Conservation (phyloP, 1,140 invertebrate species). For the Chymomyza costata region DNA sequence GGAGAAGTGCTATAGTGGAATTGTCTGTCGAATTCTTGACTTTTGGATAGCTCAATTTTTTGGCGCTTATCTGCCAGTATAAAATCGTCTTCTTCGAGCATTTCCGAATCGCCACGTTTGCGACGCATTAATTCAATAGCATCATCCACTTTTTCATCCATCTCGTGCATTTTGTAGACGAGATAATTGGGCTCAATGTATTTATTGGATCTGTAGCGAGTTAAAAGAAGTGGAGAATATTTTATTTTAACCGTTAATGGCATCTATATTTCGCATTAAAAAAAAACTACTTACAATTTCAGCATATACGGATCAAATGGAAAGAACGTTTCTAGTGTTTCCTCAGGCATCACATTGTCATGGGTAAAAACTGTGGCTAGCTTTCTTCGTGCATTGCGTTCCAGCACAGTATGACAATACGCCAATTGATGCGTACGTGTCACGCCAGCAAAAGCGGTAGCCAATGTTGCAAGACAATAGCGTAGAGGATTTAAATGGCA, state of each 20-base stretch:
- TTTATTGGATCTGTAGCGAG: slow-evolving; percentile 32
- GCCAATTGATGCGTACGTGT: slow-evolving; percentile 91
- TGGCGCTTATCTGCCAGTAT: slow-evolving; percentile 65
- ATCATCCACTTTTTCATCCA: slow-evolving; percentile 26
- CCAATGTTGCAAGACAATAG: slow-evolving; percentile 85
- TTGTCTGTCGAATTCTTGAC: slow-evolving; percentile 55
- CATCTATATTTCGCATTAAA: background rate
- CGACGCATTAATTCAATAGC: slow-evolving; percentile 37
- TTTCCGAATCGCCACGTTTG: slow-evolving; percentile 70
- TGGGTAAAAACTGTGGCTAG: slow-evolving; percentile 78
- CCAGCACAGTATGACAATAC: slow-evolving; percentile 93
- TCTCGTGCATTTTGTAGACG: slow-evolving; percentile 43
- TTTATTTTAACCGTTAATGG: background rate
- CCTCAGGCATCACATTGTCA: slow-evolving; percentile 74
- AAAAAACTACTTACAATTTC: slow-evolving; percentile 54
- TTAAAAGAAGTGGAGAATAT: slow-evolving; percentile 4
- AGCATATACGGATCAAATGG: slow-evolving; percentile 89
- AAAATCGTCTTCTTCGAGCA: slow-evolving; percentile 69
- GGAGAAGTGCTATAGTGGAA: slow-evolving; percentile 53
- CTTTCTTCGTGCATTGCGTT: slow-evolving; percentile 85
- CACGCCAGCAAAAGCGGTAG: slow-evolving; percentile 89
- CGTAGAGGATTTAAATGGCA: slow-evolving; percentile 90
- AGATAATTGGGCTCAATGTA: slow-evolving; percentile 45
- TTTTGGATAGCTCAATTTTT: slow-evolving; percentile 48
- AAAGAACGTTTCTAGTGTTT: slow-evolving; percentile 83